Conservation (phyloP, 2,113 vertebrate genomes). For the Okapia johnstoni region DNA sequence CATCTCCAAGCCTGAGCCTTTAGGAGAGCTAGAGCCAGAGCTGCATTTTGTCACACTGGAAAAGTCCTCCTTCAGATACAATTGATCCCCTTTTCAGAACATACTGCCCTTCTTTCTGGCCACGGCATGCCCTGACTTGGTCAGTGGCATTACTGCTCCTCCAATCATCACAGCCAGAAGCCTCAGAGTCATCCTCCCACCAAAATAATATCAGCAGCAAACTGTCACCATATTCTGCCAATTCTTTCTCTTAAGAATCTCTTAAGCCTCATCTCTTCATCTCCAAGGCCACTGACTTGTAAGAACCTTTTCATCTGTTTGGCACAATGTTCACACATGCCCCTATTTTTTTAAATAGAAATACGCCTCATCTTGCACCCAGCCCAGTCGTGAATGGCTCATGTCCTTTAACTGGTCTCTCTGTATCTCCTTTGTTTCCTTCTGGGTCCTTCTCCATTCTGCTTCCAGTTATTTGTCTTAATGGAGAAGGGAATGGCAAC, state of each 20-base stretch:
- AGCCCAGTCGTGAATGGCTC: neutral
- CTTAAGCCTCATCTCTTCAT: neutral
- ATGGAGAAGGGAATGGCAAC: neutral
- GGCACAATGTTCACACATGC: neutral
- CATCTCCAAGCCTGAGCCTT: neutral
- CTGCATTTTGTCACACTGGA: neutral
- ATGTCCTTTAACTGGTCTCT: neutral
- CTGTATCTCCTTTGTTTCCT: neutral
- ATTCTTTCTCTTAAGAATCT: neutral
- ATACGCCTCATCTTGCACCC: neutral
- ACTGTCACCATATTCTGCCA: neutral
- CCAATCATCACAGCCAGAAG: neutral
- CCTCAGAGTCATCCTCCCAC: neutral
- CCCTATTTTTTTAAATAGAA: neutral
- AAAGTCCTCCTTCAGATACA: neutral
- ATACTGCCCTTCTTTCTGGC: neutral
- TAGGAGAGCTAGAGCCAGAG: neutral
- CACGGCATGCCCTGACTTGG: rapidly evolving
- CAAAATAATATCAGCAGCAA: neutral
- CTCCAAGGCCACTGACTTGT: neutral
- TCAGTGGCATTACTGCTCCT: neutral
- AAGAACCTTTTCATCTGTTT: neutral
- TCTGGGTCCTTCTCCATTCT: neutral
- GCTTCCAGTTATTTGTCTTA: neutral
- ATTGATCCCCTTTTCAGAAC: neutral